Base-by-base conservation (phyloP, 2,797 vertebrate species). In the Erpetoichthys calabaricus region DNA sequence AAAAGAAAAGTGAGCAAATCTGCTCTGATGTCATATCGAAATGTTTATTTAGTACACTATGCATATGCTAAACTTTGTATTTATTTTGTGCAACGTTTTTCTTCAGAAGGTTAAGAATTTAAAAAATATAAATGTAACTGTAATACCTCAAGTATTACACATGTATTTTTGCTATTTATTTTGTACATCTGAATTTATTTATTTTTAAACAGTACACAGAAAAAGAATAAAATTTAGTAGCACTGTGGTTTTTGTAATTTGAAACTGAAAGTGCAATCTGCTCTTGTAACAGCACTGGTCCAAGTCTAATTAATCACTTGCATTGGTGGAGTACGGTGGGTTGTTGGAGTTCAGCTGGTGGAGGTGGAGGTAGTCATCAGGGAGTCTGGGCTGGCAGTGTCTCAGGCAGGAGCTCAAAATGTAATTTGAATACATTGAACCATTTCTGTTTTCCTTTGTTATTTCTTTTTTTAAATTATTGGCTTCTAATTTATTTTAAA, bases 101-200 rank as follows among this genome's bases (percentile, higher is more conserved):
- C 57, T 59, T 54, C 73, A 46, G 61, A 74, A 76, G 76, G 74
- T 80, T 73, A 78, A 81, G 25, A 78, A 79, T 83, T 79, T 73
- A 70, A 75, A 69, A 75, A 68, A 75, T 81, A 69, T 79, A 86
- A 79, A 84, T 81, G 79, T 85, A 89, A 86, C 70, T 83, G 75
- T 83, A 74, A 87, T 89, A 83, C 87, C 80, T 87, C 79, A 78
- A 86, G 84, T 79, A 81, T 86, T 81, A 81, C 80, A 82, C 83
- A 77, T 85, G 86, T 72, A 80, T 75, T 81, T 70, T 68, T 83
- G 72, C 80, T 83, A 76, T 87, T 82, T 82, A 84, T 88, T 86
- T 79, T 82, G 76, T 68, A 58, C 8, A 8, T 51, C 46, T 54
- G n/a, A 76, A 80, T 85, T 83, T 80, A 79, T 83, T 84, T 79